Evolutionary conservation across 2,888 invertebrate species (phyloP).

Genomic region (Rhabditophanes sp.): DNA sequence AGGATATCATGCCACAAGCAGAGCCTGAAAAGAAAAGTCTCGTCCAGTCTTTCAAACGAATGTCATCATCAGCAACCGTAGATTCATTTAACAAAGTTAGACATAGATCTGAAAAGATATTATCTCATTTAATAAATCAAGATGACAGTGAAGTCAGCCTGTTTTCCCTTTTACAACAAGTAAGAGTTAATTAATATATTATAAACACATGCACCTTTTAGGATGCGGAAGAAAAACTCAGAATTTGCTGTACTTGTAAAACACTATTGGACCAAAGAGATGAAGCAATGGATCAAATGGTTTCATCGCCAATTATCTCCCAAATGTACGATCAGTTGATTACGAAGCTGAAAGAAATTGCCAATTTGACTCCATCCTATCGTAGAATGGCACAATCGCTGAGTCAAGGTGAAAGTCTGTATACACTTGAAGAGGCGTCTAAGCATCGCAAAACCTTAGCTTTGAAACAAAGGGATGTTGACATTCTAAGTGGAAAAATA

Average conservation of each 20-base stretch:
- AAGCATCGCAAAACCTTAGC: slow-evolving; percentile 66
- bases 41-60: no score
- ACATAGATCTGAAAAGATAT: slow-evolving; percentile 9
- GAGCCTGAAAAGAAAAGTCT: no score
- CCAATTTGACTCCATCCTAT: slow-evolving; percentile 51
- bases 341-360: slow-evolving; percentile 60
- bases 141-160: slow-evolving; percentile 51
- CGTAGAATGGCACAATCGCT: slow-evolving; percentile 51
- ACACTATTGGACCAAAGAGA: slow-evolving; percentile 61
- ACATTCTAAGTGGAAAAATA: slow-evolving; percentile 3
- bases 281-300: slow-evolving; percentile 64
- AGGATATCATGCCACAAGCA: no score
- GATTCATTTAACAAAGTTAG: slow-evolving; percentile 2
- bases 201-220: slow-evolving; percentile 9
- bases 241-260: slow-evolving; percentile 48
- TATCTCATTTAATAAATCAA: slow-evolving; percentile 30
- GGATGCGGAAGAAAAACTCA: slow-evolving; percentile 55
- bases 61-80: not conserved
- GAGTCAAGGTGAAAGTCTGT: slow-evolving; percentile 65
- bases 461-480: slow-evolving; percentile 67
- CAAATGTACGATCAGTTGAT: slow-evolving; percentile 69
- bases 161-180: slow-evolving; percentile 47
- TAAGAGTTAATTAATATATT: slow-evolving; percentile 29
- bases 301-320: slow-evolving; percentile 62
- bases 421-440: slow-evolving; percentile 68